Evolutionary conservation across 2,113 vertebrate species (phyloP).

Genomic region (Apteryx owenii): DNA sequence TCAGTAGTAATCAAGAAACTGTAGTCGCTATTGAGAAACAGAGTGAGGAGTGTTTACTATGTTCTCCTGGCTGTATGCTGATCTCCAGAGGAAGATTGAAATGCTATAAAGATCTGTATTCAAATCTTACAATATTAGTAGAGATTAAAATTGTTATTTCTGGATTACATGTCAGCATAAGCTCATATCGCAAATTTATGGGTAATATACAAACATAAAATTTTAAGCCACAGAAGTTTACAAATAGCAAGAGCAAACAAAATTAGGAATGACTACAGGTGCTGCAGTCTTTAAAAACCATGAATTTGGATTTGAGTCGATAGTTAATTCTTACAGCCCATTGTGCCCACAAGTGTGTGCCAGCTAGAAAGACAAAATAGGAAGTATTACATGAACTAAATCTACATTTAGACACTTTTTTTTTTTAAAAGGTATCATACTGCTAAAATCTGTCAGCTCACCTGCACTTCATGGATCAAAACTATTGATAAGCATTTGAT

Average conservation of each 20-base stretch:
- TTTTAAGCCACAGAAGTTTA: background rate
- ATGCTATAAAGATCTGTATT: background rate
- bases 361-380: background rate
- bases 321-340: background rate
- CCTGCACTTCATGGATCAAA: background rate
- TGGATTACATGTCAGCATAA: background rate
- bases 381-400: background rate
- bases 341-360: background rate
- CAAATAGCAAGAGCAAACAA: background rate
- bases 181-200: background rate
- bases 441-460: background rate
- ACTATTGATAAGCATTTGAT: background rate
- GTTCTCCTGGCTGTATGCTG: background rate
- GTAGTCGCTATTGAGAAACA: background rate
- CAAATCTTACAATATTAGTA: background rate
- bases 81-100: background rate
- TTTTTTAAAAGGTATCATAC: background rate
- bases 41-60: background rate
- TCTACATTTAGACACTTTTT: background rate
- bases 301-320: background rate
- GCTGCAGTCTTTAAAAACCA: background rate
- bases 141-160: background rate
- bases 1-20: background rate
- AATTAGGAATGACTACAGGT: background rate
- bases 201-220: background rate